A percentile compares a stretch with the other conserved stretches of the same genome.
Conservation (phyloP, 2,888 invertebrate genomes). For the Timandra comae region DNA sequence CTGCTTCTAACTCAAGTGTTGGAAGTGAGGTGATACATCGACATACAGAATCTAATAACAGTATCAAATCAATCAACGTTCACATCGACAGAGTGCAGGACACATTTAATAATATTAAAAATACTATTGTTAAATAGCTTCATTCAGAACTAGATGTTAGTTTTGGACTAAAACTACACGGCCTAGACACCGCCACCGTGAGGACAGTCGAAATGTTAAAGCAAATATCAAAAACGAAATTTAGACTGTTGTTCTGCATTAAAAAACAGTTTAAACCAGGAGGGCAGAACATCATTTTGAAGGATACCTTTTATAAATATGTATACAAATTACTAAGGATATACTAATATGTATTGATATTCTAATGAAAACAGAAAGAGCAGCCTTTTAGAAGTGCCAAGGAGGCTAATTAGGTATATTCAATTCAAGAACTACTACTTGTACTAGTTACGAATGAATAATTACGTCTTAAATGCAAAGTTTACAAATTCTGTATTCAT, state of each 20-base stretch:
- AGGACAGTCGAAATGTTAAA: slow-evolving; percentile 54
- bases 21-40: slow-evolving; percentile 72
- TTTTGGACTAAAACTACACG: slow-evolving; percentile 63
- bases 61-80: slow-evolving; percentile 63
- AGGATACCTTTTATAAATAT: slow-evolving; percentile 46
- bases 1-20: slow-evolving; percentile 44
- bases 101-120: slow-evolving; percentile 57
- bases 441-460: too few relatives aligned
- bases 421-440: too few relatives aligned
- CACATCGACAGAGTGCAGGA: slow-evolving; percentile 67
- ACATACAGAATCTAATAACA: slow-evolving; percentile 69
- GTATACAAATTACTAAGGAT: not conserved
- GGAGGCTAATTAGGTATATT: too few relatives aligned
- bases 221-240: slow-evolving; percentile 78
- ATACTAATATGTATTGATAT: not conserved
- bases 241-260: slow-evolving; percentile 74
- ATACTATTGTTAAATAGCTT: slow-evolving; percentile 46
- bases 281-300: slow-evolving; percentile 59
- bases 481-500: too few relatives aligned
- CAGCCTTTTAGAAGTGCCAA: too few relatives aligned
- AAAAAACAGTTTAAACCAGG: slow-evolving; percentile 47
- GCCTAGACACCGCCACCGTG: slow-evolving; percentile 74
- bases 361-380: not conserved
- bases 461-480: too few relatives aligned
- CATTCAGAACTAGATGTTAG: slow-evolving; percentile 67